Base-by-base conservation (phyloP, 2,113 vertebrate species). In the Burhinus oedicnemus region DNA sequence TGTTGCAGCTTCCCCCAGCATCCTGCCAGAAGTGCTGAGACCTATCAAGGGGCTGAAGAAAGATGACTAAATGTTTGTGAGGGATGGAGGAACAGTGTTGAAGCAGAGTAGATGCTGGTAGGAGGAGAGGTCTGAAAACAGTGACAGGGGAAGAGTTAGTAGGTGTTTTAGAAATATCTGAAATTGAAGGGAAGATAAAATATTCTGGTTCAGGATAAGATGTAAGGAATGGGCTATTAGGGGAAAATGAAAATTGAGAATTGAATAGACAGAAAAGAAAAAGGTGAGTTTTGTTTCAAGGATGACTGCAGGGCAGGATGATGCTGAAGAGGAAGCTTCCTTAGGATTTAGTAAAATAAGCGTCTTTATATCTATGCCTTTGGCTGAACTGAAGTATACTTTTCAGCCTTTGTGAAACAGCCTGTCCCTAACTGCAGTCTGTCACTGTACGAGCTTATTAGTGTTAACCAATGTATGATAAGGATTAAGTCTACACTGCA, bases 41-140 rank as follows among this genome's bases (percentile, higher is more conserved):
- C 68, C 38, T 90, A 70, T 75, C 58, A 85, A 80, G 75, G 29
- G 75, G 18, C 68, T 83, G 75, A 85, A 83, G 72, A 95, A 93
- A 86, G 82, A 96, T 78, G 75, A 95, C 84, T 90, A 93, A 91
- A 94, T 80, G 84, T 80, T 89, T 68, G 62, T 83, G 84, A 94
- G 40, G n/a, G 44, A 74, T 83, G 66, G 70, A 92, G 80, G 81
- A 91, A 93, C 10, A 83, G 89, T 93, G 87, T 72, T 91, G 91
- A 91, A 96, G 66, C n/a, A 68, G 69, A 82, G 93, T 77, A 88
- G 87, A 91, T 76, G 81, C 47, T 91, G 82, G 87, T 94, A 83
- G 81, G 91, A 94, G 91, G 94, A 85, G 68, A 94, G 87, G 68
- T 94, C 84, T 95, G 88, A 89, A 96, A 89, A 93, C 70, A 79